Percentiles rank a stretch among this genome's conserved stretches.
phyloP scores from a whole-genome alignment of 1,140 invertebrate species.

The Nasonia vitripennis region DNA sequence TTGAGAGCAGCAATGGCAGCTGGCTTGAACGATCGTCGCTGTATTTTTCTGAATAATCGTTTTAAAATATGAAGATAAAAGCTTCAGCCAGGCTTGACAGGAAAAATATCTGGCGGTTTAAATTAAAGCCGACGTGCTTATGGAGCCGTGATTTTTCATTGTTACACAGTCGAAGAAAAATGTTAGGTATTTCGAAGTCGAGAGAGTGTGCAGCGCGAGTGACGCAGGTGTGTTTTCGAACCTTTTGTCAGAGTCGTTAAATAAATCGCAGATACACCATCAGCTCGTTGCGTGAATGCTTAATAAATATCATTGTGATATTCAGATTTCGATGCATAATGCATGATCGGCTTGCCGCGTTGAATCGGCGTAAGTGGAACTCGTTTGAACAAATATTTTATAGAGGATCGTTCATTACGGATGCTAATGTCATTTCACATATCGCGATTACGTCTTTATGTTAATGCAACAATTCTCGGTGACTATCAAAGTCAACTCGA shows the following conservation, averaged over 20 bases:
- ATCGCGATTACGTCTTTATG: too few relatives aligned
- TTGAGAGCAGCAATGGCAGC: slow-evolving; percentile 1
- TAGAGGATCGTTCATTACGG: neutral
- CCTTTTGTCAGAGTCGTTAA: neutral
- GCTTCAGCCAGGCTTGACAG: neutral
- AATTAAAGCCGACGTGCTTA: slow-evolving; percentile 18
- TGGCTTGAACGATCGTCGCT: neutral
- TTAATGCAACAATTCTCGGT: too few relatives aligned
- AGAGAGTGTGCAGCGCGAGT: neutral
- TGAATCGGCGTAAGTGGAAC: too few relatives aligned
- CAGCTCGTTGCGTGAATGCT: too few relatives aligned
- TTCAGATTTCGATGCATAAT: too few relatives aligned
- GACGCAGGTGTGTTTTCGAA: neutral
- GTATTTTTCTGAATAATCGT: slow-evolving; percentile 43
- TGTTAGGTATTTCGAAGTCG: neutral
- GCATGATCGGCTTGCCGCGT: too few relatives aligned
- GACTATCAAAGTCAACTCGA: too few relatives aligned
- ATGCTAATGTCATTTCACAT: neutral
- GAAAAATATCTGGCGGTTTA: slow-evolving; percentile 10
- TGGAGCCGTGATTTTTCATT: neutral
- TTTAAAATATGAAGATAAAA: slow-evolving; percentile 38
- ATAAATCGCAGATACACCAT: neutral
- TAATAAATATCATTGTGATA: too few relatives aligned
- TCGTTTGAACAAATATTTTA: neutral
- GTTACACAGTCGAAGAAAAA: neutral